phyloP scores from a whole-genome alignment of 2,113 vertebrate genomes.

The Siphamia tubifer region DNA sequence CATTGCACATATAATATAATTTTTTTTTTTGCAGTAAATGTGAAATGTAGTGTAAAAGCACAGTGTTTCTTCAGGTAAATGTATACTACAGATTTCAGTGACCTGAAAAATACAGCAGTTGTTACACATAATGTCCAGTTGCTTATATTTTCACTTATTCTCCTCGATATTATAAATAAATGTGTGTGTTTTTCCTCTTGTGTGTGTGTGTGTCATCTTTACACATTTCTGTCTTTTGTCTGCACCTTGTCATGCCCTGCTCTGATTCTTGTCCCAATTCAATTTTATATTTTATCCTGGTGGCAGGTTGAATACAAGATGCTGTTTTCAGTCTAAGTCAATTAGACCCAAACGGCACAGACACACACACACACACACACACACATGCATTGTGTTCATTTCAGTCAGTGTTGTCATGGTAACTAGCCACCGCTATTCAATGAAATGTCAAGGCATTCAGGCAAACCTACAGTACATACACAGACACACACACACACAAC shows the following conservation, averaged over 20 bases:
- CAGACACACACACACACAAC: not conserved
- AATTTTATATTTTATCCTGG: slow-evolving; percentile 18
- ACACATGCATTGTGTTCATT: slow-evolving; percentile 47
- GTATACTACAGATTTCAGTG: no score
- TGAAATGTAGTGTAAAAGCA: not conserved
- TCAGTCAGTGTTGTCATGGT: slow-evolving; percentile 65
- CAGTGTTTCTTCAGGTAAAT: not conserved
- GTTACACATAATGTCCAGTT: not conserved
- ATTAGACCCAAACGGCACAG: slow-evolving; percentile 24
- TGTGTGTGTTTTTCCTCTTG: not conserved
- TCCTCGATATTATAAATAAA: not conserved
- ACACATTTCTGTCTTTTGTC: not conserved
- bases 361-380: not conserved
- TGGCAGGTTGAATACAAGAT: slow-evolving; percentile 23
- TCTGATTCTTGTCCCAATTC: slow-evolving; percentile 19
- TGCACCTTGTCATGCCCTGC: not conserved
- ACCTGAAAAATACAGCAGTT: not conserved
- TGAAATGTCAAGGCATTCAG: slow-evolving; percentile 67
- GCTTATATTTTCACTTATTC: no score
- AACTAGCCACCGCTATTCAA: slow-evolving; percentile 68
- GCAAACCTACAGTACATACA: slow-evolving; percentile 7
- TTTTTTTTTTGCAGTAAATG: no score
- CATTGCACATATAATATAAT: no score
- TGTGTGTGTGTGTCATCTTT: not conserved
- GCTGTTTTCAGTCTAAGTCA: slow-evolving; percentile 32